These are phyloP conservation scores for Spinibarbus caldwelli DNA, from an alignment of 2,797 vertebrate species.

Conservation along the genomic window DNA sequence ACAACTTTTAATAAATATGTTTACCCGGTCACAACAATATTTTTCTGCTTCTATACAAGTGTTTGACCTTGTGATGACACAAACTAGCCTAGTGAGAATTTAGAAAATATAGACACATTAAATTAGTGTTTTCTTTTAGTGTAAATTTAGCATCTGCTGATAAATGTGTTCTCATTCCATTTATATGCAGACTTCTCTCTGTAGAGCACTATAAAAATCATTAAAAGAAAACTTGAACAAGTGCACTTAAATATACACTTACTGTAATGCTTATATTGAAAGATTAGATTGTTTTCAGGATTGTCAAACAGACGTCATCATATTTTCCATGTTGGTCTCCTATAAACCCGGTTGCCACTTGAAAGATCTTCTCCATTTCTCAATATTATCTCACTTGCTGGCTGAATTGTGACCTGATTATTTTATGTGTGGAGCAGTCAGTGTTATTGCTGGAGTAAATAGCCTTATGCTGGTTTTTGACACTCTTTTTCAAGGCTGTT, in stretches of 20 bases:
- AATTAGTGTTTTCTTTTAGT: neutral
- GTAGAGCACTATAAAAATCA: neutral
- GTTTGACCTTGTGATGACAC: neutral
- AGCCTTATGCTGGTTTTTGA: neutral
- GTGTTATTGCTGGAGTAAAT: neutral
- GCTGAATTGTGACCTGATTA: slow-evolving; percentile 6
- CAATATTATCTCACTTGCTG: neutral
- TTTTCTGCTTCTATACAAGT: neutral
- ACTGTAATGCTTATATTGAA: neutral
- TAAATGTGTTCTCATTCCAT: neutral
- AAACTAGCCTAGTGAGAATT: neutral
- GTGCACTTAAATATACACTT: neutral
- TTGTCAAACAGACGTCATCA: neutral
- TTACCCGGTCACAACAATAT: neutral
- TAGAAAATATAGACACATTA: neutral
- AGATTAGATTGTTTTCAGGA: neutral
- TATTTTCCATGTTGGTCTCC: neutral
- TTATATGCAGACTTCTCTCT: neutral
- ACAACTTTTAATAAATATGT: neutral
- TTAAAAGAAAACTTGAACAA: neutral
- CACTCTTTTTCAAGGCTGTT: neutral
- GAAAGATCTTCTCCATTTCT: neutral
- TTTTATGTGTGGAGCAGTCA: neutral
- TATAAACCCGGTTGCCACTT: neutral
- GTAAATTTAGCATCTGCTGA: neutral